phyloP scores from a whole-genome alignment of 2,888 invertebrate species.

The Dromius quadrimaculatus region DNA sequence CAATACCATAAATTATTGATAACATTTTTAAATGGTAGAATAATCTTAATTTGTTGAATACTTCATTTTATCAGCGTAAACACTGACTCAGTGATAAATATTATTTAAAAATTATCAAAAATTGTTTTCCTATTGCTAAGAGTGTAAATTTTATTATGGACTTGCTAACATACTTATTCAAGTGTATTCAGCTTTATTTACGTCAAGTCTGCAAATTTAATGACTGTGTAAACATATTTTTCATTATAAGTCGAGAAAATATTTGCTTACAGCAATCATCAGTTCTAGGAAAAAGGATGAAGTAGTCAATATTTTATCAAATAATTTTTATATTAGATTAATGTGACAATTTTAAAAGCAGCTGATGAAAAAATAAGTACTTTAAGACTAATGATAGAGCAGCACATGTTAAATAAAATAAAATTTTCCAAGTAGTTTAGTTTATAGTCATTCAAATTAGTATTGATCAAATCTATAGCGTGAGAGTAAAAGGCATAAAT shows the following conservation, averaged over 20 bases:
- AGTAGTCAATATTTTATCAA: no score
- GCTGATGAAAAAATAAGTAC: no score
- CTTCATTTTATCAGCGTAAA: slow-evolving; percentile 2
- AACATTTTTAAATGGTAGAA: no score
- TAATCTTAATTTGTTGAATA: not conserved
- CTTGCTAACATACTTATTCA: not conserved
- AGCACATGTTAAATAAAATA: no score
- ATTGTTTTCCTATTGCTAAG: not conserved
- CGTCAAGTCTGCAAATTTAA: not conserved
- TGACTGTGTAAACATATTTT: not conserved
- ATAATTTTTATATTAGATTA: no score
- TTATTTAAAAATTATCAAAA: not conserved
- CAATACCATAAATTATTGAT: not conserved
- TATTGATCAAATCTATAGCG: no score
- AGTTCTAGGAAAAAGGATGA: not conserved
- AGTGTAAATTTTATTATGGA: no score
- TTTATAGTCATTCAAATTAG: no score
- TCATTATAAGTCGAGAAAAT: not conserved
- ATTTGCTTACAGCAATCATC: not conserved
- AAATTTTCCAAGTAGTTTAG: no score
- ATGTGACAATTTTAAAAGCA: no score
- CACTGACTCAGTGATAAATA: not conserved
- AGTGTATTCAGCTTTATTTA: not conserved
- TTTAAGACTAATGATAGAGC: no score
- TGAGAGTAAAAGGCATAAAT: no score